phyloP scores from a whole-genome alignment of 2,888 invertebrate species.

The Heliconius erato region DNA sequence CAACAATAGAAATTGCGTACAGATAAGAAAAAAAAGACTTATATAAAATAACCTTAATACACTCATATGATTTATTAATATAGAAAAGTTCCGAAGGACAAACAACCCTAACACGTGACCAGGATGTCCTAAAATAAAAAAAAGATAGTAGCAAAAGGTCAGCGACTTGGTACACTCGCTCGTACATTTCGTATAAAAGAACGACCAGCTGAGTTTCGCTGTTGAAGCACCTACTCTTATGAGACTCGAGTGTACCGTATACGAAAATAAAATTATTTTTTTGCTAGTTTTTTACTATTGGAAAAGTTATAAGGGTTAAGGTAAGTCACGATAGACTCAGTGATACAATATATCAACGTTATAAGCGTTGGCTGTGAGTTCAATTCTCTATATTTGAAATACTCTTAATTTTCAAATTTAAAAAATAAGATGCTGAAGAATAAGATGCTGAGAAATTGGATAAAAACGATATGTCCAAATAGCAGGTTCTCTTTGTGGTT shows the following conservation, averaged over 20 bases:
- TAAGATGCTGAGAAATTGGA: no score
- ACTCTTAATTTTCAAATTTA: no score
- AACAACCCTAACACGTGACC: not conserved
- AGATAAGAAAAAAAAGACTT: not conserved
- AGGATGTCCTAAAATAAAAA: conserved; percentile 5
- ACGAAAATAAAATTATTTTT: conserved; percentile 4
- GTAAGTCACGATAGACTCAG: no score
- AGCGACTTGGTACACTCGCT: conserved; percentile 6
- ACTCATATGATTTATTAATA: conserved; percentile 9
- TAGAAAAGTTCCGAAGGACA: conserved; percentile 2
- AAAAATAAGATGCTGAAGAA: no score
- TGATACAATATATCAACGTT: no score
- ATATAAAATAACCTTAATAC: not conserved
- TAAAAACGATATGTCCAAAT: no score
- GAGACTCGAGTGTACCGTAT: conserved; percentile 3
- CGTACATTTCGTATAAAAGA: conserved; percentile 11
- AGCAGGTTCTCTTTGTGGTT: no score
- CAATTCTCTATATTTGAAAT: no score
- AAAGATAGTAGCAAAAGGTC: conserved; percentile 3
- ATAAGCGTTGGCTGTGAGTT: no score
- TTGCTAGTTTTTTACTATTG: not conserved
- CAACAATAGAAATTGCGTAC: not conserved
- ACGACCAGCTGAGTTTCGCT: conserved; percentile 17
- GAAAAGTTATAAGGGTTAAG: no score
- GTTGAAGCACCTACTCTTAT: conserved; percentile 8